Evolutionary conservation across 1,140 invertebrate genomes (phyloP), one percentile per base, ranked within the genome.

Genomic region (Leptoteleia sp.): DNA sequence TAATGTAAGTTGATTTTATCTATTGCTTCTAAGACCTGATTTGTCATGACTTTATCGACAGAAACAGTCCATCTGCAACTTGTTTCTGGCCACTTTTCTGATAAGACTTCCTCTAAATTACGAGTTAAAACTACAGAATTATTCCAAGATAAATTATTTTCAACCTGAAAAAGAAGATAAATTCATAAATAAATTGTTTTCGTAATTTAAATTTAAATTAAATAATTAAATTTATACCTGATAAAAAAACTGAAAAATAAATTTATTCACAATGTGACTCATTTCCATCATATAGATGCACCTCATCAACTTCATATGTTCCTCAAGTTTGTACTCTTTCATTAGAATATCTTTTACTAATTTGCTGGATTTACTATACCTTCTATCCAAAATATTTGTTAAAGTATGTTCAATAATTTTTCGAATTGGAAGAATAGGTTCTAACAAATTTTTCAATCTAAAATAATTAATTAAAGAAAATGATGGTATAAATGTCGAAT

Each of bases 201-300:
- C n/a, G n/a, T n/a, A n/a, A n/a, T n/a, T n/a, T n/a, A n/a, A n/a
- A n/a, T n/a, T n/a, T n/a, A n/a, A n/a, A n/a, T n/a, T n/a, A n/a
- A n/a, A n/a, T n/a, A n/a, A n/a, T n/a, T n/a, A n/a, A n/a, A n/a
- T n/a, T n/a, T n/a, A 15, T 43, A 78, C 92, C 87, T 91, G 91
- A 1, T 8, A 90, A 76, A 88, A 88, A 33, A 89, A 83, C 13
- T 90, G 89, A 67, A 91, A 81, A 40, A 81, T 93, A 81, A 93
- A 93, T 59, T 91, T 91, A 79, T 91, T 92, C 88, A 93, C 91
- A 8, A 92, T 81, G 72, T 93, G 91, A 27, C 92, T 93, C 6
- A 81, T 79, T 80, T 91, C 91, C 91, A 94, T 93, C 81, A 94
- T 88, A 76, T 91, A 93, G 65, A 93, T 84, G n/a, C 85, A 88